These are phyloP conservation scores for Porites cylindrica DNA, from an alignment of 92 coral and sea anemone species.

Conservation along the genomic window DNA sequence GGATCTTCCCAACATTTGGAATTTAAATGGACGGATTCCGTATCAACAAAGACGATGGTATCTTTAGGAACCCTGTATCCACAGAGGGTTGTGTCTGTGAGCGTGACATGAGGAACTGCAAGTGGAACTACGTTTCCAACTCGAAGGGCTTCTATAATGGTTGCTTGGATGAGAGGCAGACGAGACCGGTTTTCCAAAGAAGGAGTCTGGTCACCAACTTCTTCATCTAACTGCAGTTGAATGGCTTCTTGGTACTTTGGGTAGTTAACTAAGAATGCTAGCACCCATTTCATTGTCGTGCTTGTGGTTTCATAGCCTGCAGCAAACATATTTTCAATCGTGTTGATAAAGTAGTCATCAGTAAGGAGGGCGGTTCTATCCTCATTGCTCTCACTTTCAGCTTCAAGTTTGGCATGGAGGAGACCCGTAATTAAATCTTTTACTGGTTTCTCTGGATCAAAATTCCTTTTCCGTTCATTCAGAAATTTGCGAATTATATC, in stretches of 20 bases:
- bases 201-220: slow-evolving; percentile 27
- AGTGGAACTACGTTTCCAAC: slow-evolving; percentile 50
- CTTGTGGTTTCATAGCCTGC: slow-evolving; percentile 72
- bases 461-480: neutral
- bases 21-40: slow-evolving; percentile 56
- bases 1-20: slow-evolving; percentile 62
- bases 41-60: slow-evolving; percentile 48
- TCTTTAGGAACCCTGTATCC: slow-evolving; percentile 44
- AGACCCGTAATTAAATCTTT: neutral
- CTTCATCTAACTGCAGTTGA: slow-evolving; percentile 64
- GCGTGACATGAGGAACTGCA: slow-evolving; percentile 44
- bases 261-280: slow-evolving; percentile 55
- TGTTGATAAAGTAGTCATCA: slow-evolving; percentile 44
- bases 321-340: slow-evolving; percentile 45
- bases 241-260: slow-evolving; percentile 57
- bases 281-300: slow-evolving; percentile 53
- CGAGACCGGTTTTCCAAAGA: slow-evolving; percentile 26
- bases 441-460: slow-evolving; percentile 7
- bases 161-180: slow-evolving; percentile 55
- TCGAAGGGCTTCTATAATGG: slow-evolving; percentile 61
- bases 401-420: slow-evolving; percentile 1
- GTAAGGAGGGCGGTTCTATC: slow-evolving; percentile 35
- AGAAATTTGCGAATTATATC: neutral
- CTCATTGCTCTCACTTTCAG: neutral
- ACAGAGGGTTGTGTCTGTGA: slow-evolving; percentile 30